phyloP scores from a whole-genome alignment of 2,888 invertebrate species.

The Malachius bipustulatus region DNA sequence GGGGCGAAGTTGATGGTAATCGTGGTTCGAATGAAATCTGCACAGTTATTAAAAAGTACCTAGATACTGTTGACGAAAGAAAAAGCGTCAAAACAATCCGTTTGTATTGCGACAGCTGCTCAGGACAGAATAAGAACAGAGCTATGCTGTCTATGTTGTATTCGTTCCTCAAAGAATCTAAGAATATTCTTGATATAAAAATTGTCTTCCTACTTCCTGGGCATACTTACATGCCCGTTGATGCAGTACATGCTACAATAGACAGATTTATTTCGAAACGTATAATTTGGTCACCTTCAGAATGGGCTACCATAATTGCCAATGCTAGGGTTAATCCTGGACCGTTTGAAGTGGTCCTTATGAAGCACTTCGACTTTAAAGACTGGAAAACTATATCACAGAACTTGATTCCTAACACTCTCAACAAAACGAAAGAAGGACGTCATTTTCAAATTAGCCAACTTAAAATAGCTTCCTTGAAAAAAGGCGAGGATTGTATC shows the following conservation, averaged over 20 bases:
- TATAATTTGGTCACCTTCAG: conserved; percentile 21
- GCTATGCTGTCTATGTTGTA: no score
- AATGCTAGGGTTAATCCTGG: conserved; percentile 18
- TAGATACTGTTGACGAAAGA: no score
- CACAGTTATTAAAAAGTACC: conserved; percentile 9
- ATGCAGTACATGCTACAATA: conserved; percentile 20
- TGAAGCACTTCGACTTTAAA: conserved; percentile 3
- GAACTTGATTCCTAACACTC: conserved; percentile 3
- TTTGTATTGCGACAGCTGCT: no score
- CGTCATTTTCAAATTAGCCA: conserved; percentile 2
- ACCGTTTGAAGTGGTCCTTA: conserved; percentile 13
- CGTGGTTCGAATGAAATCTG: no score
- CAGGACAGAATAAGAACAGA: no score
- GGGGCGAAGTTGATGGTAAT: conserved; percentile 23
- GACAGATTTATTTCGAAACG: conserved; percentile 19
- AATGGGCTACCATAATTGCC: conserved; percentile 19
- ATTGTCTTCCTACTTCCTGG: conserved; percentile 23
- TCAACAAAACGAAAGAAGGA: conserved; percentile 1
- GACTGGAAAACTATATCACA: conserved; percentile 2
- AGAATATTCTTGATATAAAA: no score
- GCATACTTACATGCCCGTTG: conserved; percentile 27
- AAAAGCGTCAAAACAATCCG: no score
- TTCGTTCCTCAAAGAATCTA: no score
- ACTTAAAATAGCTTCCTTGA: not conserved
- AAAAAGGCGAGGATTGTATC: conserved; percentile 2